Base-by-base conservation (phyloP, 2,113 vertebrate species). In the Melanocharis versteri region DNA sequence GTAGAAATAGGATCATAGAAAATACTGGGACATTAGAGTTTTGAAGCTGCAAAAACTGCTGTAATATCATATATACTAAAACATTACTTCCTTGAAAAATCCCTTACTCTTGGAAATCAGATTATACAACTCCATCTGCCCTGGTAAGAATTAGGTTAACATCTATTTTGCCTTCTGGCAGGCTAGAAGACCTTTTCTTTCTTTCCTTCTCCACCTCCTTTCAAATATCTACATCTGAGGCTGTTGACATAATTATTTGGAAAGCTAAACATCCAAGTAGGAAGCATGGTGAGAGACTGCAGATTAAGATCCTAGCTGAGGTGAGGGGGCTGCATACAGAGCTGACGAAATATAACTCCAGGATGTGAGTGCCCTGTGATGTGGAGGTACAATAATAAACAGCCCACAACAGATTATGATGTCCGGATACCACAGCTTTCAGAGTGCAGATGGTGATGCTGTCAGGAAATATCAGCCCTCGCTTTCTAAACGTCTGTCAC, bases 361-460 rank as follows among this genome's bases (percentile, higher is more conserved):
- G 84, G 57, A 50, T 60, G 37, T 54, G 33, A 0, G 0, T 72
- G 84, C 73, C 65, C 94, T 79, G 78, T 0, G 0, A 69, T 9
- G 4, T 48, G 35, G 42, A 73, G 73, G 45, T 39, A 47, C 33
- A 33, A 11, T 57, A 69, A 51, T 31, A 70, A 91, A 45, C 26
- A 61, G 26, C 53, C 50, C 62, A 35, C 40, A 68, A 44, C 42
- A 83, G 78, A 83, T 90, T 26, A 77, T 50, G 81, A 45, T 89
- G 66, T 57, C 77, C 0, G 1, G 57, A 58, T 79, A 20, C 45
- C 11, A 75, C 56, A 81, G 80, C 69, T 94, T 91, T 71, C 60
- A 23, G 44, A 33, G 72, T 75, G 77, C 94, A 97, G 93, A 93
- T 94, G 91, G 95, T 79, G 70, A 48, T 64, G 73, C 77, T 94